Conservation (phyloP, 2,797 vertebrate genomes). For the Sphaeramia orbicularis region DNA sequence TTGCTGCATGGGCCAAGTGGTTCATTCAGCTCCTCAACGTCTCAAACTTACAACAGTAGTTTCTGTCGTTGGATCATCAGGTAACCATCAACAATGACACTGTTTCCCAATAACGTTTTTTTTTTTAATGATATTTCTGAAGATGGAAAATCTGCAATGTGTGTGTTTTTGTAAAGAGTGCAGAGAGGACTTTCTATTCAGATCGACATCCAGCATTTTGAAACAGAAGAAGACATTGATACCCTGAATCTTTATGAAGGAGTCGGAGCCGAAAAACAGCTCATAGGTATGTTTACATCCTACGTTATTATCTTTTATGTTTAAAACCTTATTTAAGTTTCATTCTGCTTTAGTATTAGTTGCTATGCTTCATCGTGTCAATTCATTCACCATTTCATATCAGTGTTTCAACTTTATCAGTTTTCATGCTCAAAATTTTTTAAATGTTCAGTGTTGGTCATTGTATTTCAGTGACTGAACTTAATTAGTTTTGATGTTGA, state of each 20-base stretch:
- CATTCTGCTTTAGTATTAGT: not conserved
- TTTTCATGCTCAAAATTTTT: too few relatives aligned
- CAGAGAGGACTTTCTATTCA: slow-evolving; percentile 82
- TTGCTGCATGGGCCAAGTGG: slow-evolving; percentile 85
- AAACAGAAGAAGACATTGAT: slow-evolving; percentile 78
- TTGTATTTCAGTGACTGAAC: too few relatives aligned
- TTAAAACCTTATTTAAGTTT: not conserved
- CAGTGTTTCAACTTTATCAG: too few relatives aligned
- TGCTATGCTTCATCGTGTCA: too few relatives aligned
- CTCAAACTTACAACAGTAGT: slow-evolving; percentile 73
- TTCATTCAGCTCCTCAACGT: slow-evolving; percentile 86
- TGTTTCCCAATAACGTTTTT: not conserved
- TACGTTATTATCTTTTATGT: not conserved
- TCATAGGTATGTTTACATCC: slow-evolving; percentile 84
- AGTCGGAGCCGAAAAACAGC: slow-evolving; percentile 80
- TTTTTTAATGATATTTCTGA: not conserved
- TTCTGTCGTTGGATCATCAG: slow-evolving; percentile 92
- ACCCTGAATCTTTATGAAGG: slow-evolving; percentile 89
- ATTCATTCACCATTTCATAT: too few relatives aligned
- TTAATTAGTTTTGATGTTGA: too few relatives aligned
- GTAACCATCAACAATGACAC: slow-evolving; percentile 68
- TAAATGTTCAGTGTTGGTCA: too few relatives aligned
- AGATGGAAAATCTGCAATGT: too few relatives aligned
- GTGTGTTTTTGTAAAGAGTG: slow-evolving; percentile 78
- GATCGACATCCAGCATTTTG: slow-evolving; percentile 85